A percentile compares a stretch with the other conserved stretches of the same genome.
These are phyloP conservation scores for Spea multiplicata DNA, from an alignment of 2,113 vertebrate genomes.

Conservation along the genomic window DNA sequence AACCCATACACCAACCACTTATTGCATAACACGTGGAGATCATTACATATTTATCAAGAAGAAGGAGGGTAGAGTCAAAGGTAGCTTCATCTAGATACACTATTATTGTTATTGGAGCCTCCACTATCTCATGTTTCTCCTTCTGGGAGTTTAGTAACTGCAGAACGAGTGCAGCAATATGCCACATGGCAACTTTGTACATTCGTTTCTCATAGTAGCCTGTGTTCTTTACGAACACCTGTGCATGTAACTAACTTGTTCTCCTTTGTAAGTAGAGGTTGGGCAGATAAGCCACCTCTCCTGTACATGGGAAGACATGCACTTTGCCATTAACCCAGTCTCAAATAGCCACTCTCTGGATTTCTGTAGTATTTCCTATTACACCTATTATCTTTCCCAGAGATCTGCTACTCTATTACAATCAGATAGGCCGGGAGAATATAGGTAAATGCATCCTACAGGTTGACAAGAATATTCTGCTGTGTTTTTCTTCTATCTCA, in stretches of 20 bases:
- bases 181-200: too few species aligned
- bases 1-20: too few species aligned
- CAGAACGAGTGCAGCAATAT: too few species aligned
- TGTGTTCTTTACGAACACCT: background rate
- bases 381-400: constrained; percentile 59
- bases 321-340: constrained; percentile 53
- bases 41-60: too few species aligned
- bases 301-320: constrained; percentile 35
- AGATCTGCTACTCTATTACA: constrained; percentile 62
- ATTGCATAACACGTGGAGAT: too few species aligned
- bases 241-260: constrained; percentile 16
- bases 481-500: constrained; percentile 65
- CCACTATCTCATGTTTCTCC: too few species aligned
- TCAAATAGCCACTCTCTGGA: constrained; percentile 56
- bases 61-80: too few species aligned
- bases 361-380: constrained; percentile 55
- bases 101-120: too few species aligned
- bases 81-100: too few species aligned
- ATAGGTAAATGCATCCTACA: constrained; percentile 64
- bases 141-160: too few species aligned
- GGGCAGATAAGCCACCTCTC: constrained; percentile 22
- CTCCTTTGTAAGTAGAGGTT: constrained; percentile 26
- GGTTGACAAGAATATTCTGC: constrained; percentile 60
- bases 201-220: too few species aligned
- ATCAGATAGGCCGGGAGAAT: constrained; percentile 70